Percentiles rank a stretch among this genome's conserved stretches.
phyloP scores from a whole-genome alignment of 30 jellyfish, hydroid and myxozoan genomes.

The Hydra vulgaris region DNA sequence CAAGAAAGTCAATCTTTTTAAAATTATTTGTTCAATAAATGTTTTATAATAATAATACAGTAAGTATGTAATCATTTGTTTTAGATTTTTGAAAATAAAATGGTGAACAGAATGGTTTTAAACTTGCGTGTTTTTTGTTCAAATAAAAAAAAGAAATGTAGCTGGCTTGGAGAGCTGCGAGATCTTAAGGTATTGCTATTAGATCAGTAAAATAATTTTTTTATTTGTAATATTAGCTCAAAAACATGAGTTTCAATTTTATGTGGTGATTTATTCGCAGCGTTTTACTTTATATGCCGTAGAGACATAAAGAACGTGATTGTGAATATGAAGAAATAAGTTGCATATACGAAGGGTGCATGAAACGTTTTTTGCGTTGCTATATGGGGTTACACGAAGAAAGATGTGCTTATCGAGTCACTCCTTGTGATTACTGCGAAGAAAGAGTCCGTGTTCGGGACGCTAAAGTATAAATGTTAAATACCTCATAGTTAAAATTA shows the following conservation, averaged over 20 bases:
- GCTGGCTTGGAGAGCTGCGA: neutral
- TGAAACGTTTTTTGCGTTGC: neutral
- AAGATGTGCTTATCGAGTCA: neutral
- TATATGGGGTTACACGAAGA: neutral
- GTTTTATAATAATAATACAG: no score
- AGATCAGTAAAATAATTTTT: no score
- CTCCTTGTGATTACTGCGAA: neutral
- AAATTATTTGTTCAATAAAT: no score
- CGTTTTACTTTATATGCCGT: neutral
- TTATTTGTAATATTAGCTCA: no score
- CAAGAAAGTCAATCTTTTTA: no score
- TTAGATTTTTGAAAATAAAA: neutral
- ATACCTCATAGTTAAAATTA: no score
- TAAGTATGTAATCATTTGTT: neutral
- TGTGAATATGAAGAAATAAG: neutral
- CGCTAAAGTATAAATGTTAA: neutral
- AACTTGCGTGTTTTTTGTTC: neutral
- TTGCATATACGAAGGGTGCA: neutral
- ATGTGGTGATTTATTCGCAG: no score
- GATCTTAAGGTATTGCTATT: neutral
- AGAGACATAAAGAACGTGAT: neutral
- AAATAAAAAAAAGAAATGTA: neutral
- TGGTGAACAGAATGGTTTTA: neutral
- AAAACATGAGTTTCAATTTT: no score
- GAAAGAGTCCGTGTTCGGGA: neutral